These are phyloP conservation scores for Coleophora deauratella DNA, from an alignment of 2,888 invertebrate species.

Conservation along the genomic window DNA sequence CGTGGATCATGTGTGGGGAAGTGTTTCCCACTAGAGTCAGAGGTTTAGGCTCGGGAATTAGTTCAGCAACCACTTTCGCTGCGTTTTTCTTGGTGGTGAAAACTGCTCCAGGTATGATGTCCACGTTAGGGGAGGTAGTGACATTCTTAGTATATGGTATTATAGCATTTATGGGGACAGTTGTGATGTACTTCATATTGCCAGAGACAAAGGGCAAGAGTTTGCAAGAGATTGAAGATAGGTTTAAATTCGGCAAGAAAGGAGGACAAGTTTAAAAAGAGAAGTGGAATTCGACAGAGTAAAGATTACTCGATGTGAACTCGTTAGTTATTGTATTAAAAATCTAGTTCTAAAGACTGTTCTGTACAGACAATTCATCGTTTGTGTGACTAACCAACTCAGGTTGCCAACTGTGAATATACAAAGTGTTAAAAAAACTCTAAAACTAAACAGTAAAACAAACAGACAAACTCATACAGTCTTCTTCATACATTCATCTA, in stretches of 20 bases:
- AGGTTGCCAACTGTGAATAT: too few species aligned
- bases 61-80: constrained; percentile 77
- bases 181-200: constrained; percentile 73
- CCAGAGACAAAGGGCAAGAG: constrained; percentile 82
- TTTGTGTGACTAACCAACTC: too few species aligned
- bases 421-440: too few species aligned
- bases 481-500: too few species aligned
- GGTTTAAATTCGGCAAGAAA: constrained; percentile 51
- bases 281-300: constrained; percentile 11
- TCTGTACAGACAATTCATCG: background rate
- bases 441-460: too few species aligned
- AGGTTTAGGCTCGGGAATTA: constrained; percentile 79
- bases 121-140: constrained; percentile 69
- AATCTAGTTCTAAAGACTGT: too few species aligned
- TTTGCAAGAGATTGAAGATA: constrained; percentile 79
- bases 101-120: constrained; percentile 76
- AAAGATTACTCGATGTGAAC: background rate
- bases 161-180: constrained; percentile 73
- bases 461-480: too few species aligned
- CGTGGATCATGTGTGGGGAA: constrained; percentile 85
- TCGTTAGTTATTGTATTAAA: constrained; percentile 9
- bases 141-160: constrained; percentile 78
- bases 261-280: constrained; percentile 28
- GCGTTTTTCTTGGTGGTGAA: constrained; percentile 80
- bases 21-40: constrained; percentile 77